phyloP scores from a whole-genome alignment of 2,797 vertebrate species.

The Cirrhinus molitorella region DNA sequence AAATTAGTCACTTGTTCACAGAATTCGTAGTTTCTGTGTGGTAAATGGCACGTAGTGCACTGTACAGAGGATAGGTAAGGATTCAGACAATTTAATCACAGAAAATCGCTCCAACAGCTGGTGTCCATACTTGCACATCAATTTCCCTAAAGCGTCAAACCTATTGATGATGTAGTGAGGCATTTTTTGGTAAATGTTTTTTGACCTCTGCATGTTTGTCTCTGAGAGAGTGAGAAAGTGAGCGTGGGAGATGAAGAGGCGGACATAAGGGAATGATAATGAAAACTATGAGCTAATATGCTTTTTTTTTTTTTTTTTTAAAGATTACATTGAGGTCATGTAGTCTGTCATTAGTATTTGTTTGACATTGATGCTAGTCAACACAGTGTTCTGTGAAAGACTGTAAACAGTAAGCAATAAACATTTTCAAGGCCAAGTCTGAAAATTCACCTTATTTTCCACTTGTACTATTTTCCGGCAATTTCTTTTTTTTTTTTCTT shows the following conservation, averaged over 20 bases:
- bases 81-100: not conserved
- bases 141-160: not conserved
- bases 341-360: not conserved
- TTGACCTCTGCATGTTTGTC: not conserved
- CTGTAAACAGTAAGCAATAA: constrained; percentile 16
- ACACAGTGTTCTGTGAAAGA: constrained; percentile 5
- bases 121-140: constrained; percentile 3
- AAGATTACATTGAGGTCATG: not conserved
- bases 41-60: too few relatives aligned
- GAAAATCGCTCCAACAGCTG: not conserved
- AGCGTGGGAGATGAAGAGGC: constrained; percentile 9
- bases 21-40: too few relatives aligned
- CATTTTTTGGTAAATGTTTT: too few relatives aligned
- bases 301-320: not conserved
- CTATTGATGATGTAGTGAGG: not conserved
- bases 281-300: not conserved
- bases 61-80: too few relatives aligned
- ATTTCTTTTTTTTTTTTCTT: too few relatives aligned
- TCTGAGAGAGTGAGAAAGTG: not conserved
- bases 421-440: constrained; percentile 4
- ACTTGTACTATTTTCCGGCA: constrained; percentile 42
- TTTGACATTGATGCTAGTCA: constrained; percentile 9
- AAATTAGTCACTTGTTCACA: too few relatives aligned
- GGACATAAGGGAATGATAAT: not conserved
- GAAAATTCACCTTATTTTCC: constrained; percentile 38